Evolutionary conservation across 2,113 vertebrate species (phyloP), one percentile per base, ranked within the genome.

Genomic region (Cariama cristata): DNA sequence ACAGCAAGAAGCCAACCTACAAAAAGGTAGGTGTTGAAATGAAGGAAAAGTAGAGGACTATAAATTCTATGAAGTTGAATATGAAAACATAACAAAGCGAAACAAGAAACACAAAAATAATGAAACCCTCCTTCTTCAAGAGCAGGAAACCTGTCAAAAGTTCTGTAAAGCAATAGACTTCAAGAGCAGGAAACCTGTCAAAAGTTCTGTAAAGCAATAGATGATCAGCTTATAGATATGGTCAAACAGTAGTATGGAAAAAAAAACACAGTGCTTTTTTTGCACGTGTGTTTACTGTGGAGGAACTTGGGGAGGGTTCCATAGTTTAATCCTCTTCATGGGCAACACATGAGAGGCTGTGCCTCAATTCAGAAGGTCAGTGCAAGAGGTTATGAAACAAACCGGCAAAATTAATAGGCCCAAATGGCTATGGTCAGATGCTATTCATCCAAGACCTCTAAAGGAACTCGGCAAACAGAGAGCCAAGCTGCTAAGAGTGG

Each of bases 101-200:
- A 59, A 17, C 45, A 52, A 50, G 63, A 44, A 75, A 35, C 19
- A 44, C 33, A 23, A 76, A 68, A 87, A 69, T 44, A 35, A 60
- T 0, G 3, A 44, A 58, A 3, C 6, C 4, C 2, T 24, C 2
- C 14, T 50, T 28, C 24, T n/a, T 67, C 44, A 59, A 35, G 35
- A 67, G 72, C 20, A 50, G 30, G 17, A 24, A 86, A 58, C n/a
- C n/a, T 75, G 28, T 5, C 49, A 58, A 76, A 86, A 67, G 14
- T 3, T 42, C n/a, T 23, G 12, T 56, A 86, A 66, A 28, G 28
- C 14, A 40, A 27, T 7, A 47, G 40, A 28, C 24, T n/a, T 67
- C 44, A 59, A 35, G 35, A 67, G 72, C 20, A 50, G 30, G 17
- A 24, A 86, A 58, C n/a, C n/a, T 75, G 28, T 5, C 49, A 58